Evolutionary conservation across 2,888 invertebrate genomes (phyloP).

Genomic region (Theodoxus fluviatilis): DNA sequence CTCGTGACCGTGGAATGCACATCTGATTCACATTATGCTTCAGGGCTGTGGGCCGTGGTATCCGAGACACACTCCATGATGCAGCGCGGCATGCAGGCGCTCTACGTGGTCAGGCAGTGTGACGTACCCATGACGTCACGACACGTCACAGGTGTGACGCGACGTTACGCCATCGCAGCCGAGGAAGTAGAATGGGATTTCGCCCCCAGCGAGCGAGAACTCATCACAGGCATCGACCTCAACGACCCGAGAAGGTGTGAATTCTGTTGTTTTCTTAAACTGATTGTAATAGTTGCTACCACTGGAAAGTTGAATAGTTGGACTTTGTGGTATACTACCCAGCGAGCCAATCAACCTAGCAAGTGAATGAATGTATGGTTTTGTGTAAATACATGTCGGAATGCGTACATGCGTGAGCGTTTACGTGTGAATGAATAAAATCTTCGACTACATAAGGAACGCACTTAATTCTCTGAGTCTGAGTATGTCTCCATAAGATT

Average conservation of each 20-base stretch:
- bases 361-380: neutral
- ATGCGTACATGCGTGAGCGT: neutral
- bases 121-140: neutral
- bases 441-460: too few relatives aligned
- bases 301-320: too few relatives aligned
- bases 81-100: neutral
- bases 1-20: neutral
- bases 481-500: too few relatives aligned
- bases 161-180: neutral
- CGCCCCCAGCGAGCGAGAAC: neutral
- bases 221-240: neutral
- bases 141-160: neutral
- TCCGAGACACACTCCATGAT: neutral
- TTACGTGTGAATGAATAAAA: too few relatives aligned
- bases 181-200: slow-evolving; percentile 20
- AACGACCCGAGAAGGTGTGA: slow-evolving; percentile 13
- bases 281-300: neutral
- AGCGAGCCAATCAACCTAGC: neutral
- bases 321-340: too few relatives aligned
- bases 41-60: neutral
- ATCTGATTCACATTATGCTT: neutral
- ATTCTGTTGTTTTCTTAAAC: neutral
- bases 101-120: neutral
- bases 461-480: too few relatives aligned
- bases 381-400: neutral